Evolutionary conservation across 2,888 invertebrate species (phyloP), one percentile per base, ranked within the genome.

Genomic region (Hirtodrosophila cameraria): DNA sequence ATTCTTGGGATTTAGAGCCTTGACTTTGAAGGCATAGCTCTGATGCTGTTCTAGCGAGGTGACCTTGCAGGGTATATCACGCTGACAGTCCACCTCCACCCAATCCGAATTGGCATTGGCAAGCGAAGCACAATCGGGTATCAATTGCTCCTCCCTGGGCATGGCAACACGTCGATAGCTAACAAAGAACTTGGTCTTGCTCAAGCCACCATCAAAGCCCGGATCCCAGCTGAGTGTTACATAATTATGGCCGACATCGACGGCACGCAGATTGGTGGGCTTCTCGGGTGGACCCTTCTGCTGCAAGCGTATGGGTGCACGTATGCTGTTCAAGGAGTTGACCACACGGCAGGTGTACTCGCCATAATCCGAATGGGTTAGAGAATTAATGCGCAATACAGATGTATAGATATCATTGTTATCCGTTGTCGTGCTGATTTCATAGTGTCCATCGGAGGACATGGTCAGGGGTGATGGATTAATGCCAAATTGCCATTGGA

Each of bases 341-440:
- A 94, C 94, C 4, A 97, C 96, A 71, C 95, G 94, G 87, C 98
- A 98, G 52, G 94, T 95, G 90, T 97, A 98, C 58, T 97, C 97
- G 0, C 98, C 98, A 86, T 97, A 97, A 88, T 97, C 97, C 48
- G 94, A 93, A n/a, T 94, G 93, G 38, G 94, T 94, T 11, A 97
- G 93, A 60, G 94, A 94, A 48, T 94, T 94, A 72, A 97, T 91
- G 92, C 86, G 93, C 27, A 97, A 90, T 0, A 96, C 93, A 58
- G 96, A 96, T 3, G 95, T 94, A 90, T 97, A 97, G 1, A 96
- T 94, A 89, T 97, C 97, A 90, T 96, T 96, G 73, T 95, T 94
- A 77, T 96, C 95, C 27, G 94, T 94, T 12, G 94, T 95, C 1
- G 96, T 95, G 77, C 94, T 95, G 36, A 97, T 95, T 86, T 96